Base-by-base conservation (phyloP, 2,888 invertebrate species). In the Eudemis profundana region DNA sequence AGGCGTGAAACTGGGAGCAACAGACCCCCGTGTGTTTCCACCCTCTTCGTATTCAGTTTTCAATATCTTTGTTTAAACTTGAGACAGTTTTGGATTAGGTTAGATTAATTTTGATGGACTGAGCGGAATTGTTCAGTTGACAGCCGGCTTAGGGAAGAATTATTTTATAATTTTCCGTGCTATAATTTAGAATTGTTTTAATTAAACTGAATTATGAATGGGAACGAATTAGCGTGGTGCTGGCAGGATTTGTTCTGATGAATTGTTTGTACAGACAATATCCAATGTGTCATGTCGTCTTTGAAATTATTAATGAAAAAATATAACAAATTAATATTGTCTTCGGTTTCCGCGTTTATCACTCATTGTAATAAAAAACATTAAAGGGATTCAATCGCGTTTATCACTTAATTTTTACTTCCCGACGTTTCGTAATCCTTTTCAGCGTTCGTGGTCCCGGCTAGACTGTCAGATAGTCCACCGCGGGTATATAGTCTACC, bases 81-180 rank as follows among this genome's bases (percentile, higher is more conserved):
- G 81, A 88, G 85, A 86, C 88, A 82, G 85, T 75, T 71, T 68
- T 68, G 89, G 86, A 89, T 90, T 88, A 86, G 85, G 88, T 84
- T 87, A 89, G 88, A 92, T 90, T 90, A 91, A 91, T 90, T 89
- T 87, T 90, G 91, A 90, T 90, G 86, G 89, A 90, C 91, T 88
- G 85, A 80, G 83, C 82, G 79, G 84, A 87, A 90, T 89, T 89
- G 89, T 89, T 86, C 80, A 82, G 86, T 81, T 86, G 89, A 89
- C 90, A 90, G 87, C 72, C 77, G 82, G 85, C 82, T 89, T 87
- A 81, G 82, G 81, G 76, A 70, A 73, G 87, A 88, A 88, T 89
- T 82, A 89, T 89, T 84, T 85, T 77, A 85, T 85, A 86, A 89
- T 86, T 86, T 33, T 85, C 81, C 82, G 71, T 81, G 81, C 83